phyloP scores from a whole-genome alignment of 2,113 vertebrate genomes.

The Meles meles region DNA sequence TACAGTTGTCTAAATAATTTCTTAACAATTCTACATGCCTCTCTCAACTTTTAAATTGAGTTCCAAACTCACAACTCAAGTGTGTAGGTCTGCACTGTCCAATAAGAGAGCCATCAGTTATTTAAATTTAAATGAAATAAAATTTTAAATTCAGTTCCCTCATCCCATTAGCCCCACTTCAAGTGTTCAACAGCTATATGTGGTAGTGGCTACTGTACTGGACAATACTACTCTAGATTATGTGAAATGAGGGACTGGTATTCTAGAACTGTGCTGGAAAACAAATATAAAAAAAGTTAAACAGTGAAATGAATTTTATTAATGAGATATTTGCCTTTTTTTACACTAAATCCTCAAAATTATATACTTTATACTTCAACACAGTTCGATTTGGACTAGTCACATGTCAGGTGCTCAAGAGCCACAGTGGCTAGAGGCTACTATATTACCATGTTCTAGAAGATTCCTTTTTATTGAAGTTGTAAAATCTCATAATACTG shows the following conservation, averaged over 20 bases:
- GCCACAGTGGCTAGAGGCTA: not conserved
- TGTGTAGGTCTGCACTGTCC: not conserved
- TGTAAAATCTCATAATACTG: not conserved
- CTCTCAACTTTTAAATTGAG: not conserved
- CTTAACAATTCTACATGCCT: not conserved
- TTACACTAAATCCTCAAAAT: not conserved
- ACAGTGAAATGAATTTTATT: not conserved
- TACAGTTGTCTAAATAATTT: not conserved
- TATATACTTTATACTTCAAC: not conserved
- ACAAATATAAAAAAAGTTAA: not conserved
- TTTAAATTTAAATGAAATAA: not conserved
- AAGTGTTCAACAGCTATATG: not conserved
- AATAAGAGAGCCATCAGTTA: not conserved
- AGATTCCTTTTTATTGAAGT: not conserved
- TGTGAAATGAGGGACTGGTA: not conserved
- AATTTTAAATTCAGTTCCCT: not conserved
- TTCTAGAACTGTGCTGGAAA: not conserved
- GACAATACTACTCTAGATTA: not conserved
- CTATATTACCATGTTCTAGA: not conserved
- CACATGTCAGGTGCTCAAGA: not conserved
- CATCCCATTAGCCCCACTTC: not conserved
- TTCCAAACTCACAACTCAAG: not conserved
- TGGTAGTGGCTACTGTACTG: not conserved
- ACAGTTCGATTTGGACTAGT: not conserved
- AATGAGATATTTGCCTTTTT: not conserved